A percentile compares a stretch with the other conserved stretches of the same genome.
These are phyloP conservation scores for Pogonocichla stellata DNA, from an alignment of 2,113 vertebrate species.

Conservation along the genomic window DNA sequence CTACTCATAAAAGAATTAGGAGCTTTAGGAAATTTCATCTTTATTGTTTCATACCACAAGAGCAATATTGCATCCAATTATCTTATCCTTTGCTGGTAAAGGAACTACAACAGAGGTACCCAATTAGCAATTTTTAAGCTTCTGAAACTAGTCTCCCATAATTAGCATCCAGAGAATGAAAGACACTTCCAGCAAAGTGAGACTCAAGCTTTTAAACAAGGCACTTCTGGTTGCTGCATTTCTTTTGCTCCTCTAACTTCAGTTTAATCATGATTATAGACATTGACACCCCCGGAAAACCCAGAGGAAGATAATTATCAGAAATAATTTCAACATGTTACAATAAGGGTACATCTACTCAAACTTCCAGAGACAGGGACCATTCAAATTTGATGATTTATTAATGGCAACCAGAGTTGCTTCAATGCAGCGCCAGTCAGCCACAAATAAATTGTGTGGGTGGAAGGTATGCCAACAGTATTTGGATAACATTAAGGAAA, in stretches of 20 bases:
- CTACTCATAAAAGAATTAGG: conserved; percentile 3
- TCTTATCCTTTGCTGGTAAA: neutral
- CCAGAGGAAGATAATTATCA: neutral
- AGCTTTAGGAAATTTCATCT: conserved; percentile 18
- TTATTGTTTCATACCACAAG: conserved; percentile 3
- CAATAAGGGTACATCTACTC: neutral
- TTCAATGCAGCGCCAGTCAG: neutral
- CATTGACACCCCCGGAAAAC: neutral
- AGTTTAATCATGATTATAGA: neutral
- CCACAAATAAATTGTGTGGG: neutral
- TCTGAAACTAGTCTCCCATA: neutral
- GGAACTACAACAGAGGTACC: neutral
- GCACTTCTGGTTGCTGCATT: neutral
- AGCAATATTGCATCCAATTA: conserved; percentile 23
- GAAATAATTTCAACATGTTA: neutral
- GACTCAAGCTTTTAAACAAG: neutral
- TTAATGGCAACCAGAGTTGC: neutral
- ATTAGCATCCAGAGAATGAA: conserved; percentile 4
- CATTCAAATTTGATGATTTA: neutral
- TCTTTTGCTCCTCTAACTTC: neutral
- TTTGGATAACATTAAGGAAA: neutral
- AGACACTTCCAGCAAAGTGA: neutral
- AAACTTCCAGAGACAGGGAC: neutral
- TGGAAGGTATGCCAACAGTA: neutral
- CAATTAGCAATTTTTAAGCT: conserved; percentile 38